These are phyloP conservation scores for Venturia canescens DNA, from an alignment of 1,140 invertebrate species.

Conservation along the genomic window DNA sequence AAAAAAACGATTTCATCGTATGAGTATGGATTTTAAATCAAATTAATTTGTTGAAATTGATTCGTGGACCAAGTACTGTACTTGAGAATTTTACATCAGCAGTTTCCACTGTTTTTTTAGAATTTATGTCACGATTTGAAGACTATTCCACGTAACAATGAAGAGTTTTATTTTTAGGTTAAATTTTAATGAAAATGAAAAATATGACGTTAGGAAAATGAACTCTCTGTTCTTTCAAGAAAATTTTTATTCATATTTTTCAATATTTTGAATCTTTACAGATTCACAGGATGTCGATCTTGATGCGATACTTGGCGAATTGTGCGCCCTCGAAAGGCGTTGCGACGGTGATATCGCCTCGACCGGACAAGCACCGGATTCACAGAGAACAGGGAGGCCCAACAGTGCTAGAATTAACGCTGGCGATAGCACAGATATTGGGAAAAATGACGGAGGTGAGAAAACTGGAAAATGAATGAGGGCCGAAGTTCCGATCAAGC, in stretches of 20 bases:
- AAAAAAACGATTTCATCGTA: no score
- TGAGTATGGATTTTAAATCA: not conserved
- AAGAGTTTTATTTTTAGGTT: not conserved
- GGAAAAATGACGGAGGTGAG: constrained; percentile 71
- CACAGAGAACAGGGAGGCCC: constrained; percentile 71
- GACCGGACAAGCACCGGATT: constrained; percentile 73
- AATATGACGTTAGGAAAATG: no score
- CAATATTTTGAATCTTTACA: constrained; percentile 69
- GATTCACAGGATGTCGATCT: constrained; percentile 97
- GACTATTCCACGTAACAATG: no score
- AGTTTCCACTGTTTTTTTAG: no score
- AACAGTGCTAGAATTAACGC: constrained; percentile 69
- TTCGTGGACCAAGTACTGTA: no score
- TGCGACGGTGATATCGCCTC: constrained; percentile 83
- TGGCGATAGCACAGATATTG: constrained; percentile 68
- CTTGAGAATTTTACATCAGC: no score
- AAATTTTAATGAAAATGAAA: no score
- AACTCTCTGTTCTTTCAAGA: no score
- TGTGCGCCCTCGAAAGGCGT: constrained; percentile 92
- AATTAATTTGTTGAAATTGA: no score
- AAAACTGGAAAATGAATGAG: not conserved
- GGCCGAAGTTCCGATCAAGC: not conserved
- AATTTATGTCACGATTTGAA: no score
- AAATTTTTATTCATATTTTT: not conserved
- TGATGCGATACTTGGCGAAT: constrained; percentile 95